These are phyloP conservation scores for Oscheius sp. DNA, from an alignment of 2,888 invertebrate genomes.

Conservation along the genomic window DNA sequence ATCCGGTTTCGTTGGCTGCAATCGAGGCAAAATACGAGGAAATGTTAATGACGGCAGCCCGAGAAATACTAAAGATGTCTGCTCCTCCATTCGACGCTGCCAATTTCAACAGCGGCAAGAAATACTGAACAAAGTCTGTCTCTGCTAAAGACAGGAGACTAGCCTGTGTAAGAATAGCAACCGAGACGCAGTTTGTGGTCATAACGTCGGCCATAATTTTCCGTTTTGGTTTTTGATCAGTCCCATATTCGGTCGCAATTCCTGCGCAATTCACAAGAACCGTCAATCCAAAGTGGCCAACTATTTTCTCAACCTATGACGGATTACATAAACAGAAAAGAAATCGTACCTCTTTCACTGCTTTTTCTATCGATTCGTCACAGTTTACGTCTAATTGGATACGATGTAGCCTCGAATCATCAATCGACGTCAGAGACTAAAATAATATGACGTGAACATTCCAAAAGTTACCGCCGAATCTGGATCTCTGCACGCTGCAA, in stretches of 20 bases:
- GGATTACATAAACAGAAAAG: no score
- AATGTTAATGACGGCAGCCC: slow-evolving; percentile 15
- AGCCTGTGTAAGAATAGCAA: slow-evolving; percentile 15
- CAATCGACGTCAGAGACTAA: neutral
- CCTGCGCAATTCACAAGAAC: slow-evolving; percentile 20
- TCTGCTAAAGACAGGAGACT: neutral
- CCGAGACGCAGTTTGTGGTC: neutral
- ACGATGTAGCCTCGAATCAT: neutral
- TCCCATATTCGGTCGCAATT: neutral
- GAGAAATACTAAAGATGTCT: neutral
- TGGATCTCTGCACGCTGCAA: neutral
- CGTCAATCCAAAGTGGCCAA: slow-evolving; percentile 33
- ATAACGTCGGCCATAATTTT: neutral
- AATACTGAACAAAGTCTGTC: slow-evolving; percentile 8
- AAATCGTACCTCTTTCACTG: neutral
- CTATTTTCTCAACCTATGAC: slow-evolving; percentile 29
- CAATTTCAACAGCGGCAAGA: slow-evolving; percentile 7
- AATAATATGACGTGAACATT: neutral
- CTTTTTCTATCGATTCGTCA: slow-evolving; percentile 12
- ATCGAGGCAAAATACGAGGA: slow-evolving; percentile 13
- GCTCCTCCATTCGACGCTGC: neutral
- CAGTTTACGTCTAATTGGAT: slow-evolving; percentile 15
- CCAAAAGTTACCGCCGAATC: neutral
- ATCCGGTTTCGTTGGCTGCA: neutral
- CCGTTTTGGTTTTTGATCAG: slow-evolving; percentile 10